phyloP scores from a whole-genome alignment of 2,797 vertebrate species.

The Euthynnus affinis region DNA sequence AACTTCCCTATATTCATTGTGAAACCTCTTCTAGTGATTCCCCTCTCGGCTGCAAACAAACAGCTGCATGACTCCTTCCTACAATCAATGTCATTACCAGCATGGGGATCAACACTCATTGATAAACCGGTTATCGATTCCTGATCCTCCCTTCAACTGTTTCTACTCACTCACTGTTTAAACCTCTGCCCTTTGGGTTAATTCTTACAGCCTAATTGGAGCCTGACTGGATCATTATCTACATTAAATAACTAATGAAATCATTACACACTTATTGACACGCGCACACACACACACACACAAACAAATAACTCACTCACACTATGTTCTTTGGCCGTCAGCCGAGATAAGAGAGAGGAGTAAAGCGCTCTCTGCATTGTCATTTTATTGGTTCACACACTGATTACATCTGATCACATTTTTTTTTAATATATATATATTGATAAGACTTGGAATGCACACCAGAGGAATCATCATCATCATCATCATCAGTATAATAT shows the following conservation, averaged over 20 bases:
- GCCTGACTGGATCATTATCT: neutral
- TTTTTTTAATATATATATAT: conserved; percentile 75
- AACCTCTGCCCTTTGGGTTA: conserved; percentile 36
- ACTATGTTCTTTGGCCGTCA: neutral
- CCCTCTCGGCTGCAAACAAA: no score
- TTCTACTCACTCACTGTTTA: neutral
- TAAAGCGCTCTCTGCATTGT: conserved; percentile 42
- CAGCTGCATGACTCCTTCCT: no score
- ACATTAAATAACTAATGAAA: neutral
- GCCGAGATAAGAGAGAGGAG: conserved; percentile 11
- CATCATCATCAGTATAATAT: conserved; percentile 58
- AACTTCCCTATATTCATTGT: neutral
- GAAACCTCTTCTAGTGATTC: neutral
- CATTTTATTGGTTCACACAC: conserved; percentile 84
- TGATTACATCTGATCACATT: conserved; percentile 82
- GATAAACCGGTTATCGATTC: neutral
- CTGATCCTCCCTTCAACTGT: neutral
- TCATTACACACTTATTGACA: no score
- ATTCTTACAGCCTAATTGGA: neutral
- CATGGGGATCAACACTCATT: neutral
- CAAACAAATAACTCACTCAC: neutral
- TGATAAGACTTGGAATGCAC: conserved; percentile 69
- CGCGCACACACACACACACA: neutral
- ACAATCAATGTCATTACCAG: no score
- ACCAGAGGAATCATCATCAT: conserved; percentile 71